These are phyloP conservation scores for Euzophera pinguis DNA, from an alignment of 2,888 invertebrate species.

Conservation along the genomic window DNA sequence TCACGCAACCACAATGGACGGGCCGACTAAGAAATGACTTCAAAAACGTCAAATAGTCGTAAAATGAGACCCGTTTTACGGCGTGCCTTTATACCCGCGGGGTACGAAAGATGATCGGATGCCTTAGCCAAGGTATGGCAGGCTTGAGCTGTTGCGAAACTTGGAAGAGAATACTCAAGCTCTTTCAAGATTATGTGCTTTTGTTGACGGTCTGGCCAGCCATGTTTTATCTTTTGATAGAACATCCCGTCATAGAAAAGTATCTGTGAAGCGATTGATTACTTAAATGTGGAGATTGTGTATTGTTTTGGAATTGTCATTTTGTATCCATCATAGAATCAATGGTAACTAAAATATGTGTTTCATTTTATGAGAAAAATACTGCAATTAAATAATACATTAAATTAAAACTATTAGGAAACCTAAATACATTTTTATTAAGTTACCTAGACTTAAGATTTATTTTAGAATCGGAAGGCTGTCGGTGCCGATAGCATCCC, in stretches of 20 bases:
- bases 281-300: not conserved
- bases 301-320: too few species aligned
- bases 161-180: constrained; percentile 5
- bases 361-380: too few species aligned
- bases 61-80: constrained; percentile 75
- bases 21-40: constrained; percentile 64
- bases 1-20: constrained; percentile 66
- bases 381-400: too few species aligned
- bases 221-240: not conserved
- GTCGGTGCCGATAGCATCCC: too few species aligned
- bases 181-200: not conserved
- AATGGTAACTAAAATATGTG: too few species aligned
- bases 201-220: not conserved
- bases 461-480: too few species aligned
- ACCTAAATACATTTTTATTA: too few species aligned
- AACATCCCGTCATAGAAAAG: not conserved
- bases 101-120: constrained; percentile 65
- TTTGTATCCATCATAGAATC: too few species aligned
- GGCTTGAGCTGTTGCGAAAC: constrained; percentile 29
- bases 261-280: not conserved
- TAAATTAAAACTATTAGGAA: too few species aligned
- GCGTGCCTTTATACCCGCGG: constrained; percentile 70
- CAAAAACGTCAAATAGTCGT: constrained; percentile 76
- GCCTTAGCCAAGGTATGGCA: constrained; percentile 37
- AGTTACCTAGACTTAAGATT: too few species aligned